Conservation (phyloP, 1,140 invertebrate species). For the Scaptodrosophila lebanonensis region DNA sequence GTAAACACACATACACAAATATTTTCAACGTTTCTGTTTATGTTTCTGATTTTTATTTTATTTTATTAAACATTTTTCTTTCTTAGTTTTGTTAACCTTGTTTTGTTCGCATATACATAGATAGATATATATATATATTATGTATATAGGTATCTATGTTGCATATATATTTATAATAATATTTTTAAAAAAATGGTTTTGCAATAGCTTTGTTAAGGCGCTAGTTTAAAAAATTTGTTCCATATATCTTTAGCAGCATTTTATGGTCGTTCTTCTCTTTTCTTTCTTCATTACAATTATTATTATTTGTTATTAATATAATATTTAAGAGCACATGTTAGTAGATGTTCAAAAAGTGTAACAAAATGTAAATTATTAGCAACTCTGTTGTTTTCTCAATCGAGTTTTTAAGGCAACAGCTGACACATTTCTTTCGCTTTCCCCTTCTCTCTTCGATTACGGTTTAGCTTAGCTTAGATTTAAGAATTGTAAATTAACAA, state of each 20-base stretch:
- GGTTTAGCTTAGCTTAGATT: slow-evolving; percentile 39
- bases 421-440: slow-evolving; percentile 27
- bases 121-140: slow-evolving; percentile 41
- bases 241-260: slow-evolving; percentile 17
- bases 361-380: slow-evolving; percentile 45
- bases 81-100: no score
- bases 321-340: slow-evolving; percentile 14
- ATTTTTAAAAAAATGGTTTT: slow-evolving; percentile 10
- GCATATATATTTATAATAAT: no score
- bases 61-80: not conserved
- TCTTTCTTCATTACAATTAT: no score
- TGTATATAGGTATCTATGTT: no score
- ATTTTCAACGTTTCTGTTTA: slow-evolving; percentile 17
- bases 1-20: slow-evolving; percentile 65
- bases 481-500: slow-evolving; percentile 30
- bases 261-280: no score
- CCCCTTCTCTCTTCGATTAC: slow-evolving; percentile 12
- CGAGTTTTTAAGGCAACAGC: slow-evolving; percentile 53
- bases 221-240: slow-evolving; percentile 40
- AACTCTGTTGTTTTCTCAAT: slow-evolving; percentile 21
- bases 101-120: slow-evolving; percentile 8
- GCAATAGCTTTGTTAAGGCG: slow-evolving; percentile 37
- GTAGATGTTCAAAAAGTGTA: slow-evolving; percentile 21
- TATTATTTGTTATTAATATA: slow-evolving; percentile 30
- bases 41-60: slow-evolving; percentile 11